Percentiles rank a stretch among this genome's conserved stretches.
phyloP scores from a whole-genome alignment of 2,888 invertebrate genomes.

The Leptopilina syphax region DNA sequence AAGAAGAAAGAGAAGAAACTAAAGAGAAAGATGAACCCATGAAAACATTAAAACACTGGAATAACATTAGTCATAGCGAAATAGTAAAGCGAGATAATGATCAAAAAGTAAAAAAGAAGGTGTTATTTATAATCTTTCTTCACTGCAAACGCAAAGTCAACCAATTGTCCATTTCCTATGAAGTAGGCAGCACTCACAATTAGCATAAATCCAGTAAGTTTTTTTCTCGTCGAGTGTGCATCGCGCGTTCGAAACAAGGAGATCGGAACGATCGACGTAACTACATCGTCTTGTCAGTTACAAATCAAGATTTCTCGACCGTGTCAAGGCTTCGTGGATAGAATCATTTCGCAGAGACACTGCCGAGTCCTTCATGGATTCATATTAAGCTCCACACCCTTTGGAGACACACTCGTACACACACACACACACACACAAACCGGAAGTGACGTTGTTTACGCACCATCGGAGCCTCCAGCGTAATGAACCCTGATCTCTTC shows the following conservation, averaged over 20 bases:
- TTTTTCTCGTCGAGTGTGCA: constrained; percentile 26
- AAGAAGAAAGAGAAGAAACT: no score
- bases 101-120: not conserved
- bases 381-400: constrained; percentile 55
- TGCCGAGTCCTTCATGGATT: constrained; percentile 42
- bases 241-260: not conserved
- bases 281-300: constrained; percentile 5
- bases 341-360: constrained; percentile 14
- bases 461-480: constrained; percentile 66
- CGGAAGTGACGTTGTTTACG: constrained; percentile 73
- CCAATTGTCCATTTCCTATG: constrained; percentile 28
- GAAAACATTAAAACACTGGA: no score
- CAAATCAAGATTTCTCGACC: constrained; percentile 33
- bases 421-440: constrained; percentile 44
- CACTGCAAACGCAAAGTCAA: not conserved
- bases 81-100: no score
- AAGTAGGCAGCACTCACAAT: not conserved
- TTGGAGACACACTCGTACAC: constrained; percentile 5
- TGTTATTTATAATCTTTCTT: not conserved
- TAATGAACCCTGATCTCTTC: constrained; percentile 57
- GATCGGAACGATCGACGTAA: constrained; percentile 18
- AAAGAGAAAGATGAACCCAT: no score
- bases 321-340: constrained; percentile 24
- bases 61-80: no score
- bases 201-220: constrained; percentile 28